Base-by-base conservation (phyloP, 37 sponge, comb jelly and placozoan species). In the Beroe ovata region DNA sequence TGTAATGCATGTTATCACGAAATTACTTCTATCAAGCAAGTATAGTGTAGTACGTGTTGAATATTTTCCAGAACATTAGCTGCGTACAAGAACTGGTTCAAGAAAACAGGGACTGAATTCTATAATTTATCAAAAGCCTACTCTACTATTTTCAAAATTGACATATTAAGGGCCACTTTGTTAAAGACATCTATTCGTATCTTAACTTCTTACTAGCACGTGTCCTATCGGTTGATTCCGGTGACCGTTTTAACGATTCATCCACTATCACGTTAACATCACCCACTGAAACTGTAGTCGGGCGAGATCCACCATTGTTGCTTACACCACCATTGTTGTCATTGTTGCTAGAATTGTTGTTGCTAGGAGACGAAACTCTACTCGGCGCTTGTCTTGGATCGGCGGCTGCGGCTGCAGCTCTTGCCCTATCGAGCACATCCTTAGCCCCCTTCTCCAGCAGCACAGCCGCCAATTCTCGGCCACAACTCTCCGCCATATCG, bases 401-500 rank as follows among this genome's bases (percentile, higher is more conserved):
- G 54, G 11, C 6, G 54, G 54, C 54, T 6, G 54, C 54, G 6
- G 54, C 69, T 14, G 69, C 69, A 2, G 69, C 69, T 16, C 69
- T 66, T 33, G 69, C 69, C 16, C 69, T 26, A 6, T 66, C 69
- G 8, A 66, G 69, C 32, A 66, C 69, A 2, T 66, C 69, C 30
- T 30, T 66, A 66, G 69, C 69, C 33, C 69, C 69, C 16, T 30
- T 26, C 11, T 30, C 32, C 32, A 66, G 25, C 35, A 66, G 35
- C 2, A 37, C 25, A 4, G 69, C 35, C 25, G 69, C 69, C 16
- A 66, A 11, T 66, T 26, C 32, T 37, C 18, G 3, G 36, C 69
- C 69, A 66, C 69, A 66, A 1, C 36, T 25, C 69, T 66, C 69
- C 69, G 69, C 69, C 16, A 26, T 4, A 16, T 66, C 69, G 36